Evolutionary conservation across 2,113 vertebrate genomes (phyloP).

Genomic region (Nasalis larvatus): DNA sequence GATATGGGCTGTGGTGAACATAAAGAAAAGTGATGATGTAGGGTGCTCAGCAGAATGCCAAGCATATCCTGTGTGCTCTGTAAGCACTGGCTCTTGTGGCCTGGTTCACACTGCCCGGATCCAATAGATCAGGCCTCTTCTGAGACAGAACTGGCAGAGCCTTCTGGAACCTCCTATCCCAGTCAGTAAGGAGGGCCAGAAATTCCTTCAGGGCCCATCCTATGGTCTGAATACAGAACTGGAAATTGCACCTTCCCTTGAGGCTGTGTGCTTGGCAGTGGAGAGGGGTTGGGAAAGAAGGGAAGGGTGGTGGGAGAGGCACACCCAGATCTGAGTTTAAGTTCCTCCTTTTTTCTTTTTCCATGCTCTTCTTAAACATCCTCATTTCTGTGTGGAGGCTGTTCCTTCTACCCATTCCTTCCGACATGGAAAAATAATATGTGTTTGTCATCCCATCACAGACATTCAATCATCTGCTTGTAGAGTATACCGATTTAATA

Average conservation of each 20-base stretch:
- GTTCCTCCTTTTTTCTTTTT: neutral
- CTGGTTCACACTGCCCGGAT: neutral
- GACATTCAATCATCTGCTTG: neutral
- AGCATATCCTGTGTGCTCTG: neutral
- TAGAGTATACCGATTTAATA: neutral
- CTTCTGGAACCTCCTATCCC: neutral
- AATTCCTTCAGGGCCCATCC: neutral
- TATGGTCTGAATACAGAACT: neutral
- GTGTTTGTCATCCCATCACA: neutral
- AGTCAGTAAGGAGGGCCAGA: neutral
- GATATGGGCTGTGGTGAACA: neutral
- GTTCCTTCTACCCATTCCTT: slow-evolving; percentile 11
- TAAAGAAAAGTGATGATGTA: neutral
- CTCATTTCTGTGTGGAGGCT: neutral
- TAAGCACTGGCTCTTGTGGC: neutral
- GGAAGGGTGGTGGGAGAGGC: neutral
- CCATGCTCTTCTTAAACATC: neutral
- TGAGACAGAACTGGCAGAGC: neutral
- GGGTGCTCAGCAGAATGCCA: neutral
- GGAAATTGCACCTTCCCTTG: neutral
- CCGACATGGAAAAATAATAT: neutral
- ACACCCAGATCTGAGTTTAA: neutral
- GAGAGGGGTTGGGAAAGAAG: neutral
- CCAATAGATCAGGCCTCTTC: neutral
- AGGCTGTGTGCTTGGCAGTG: neutral